These are phyloP conservation scores for Melanostigma gelatinosum DNA, from an alignment of 2,113 vertebrate genomes.

Conservation along the genomic window DNA sequence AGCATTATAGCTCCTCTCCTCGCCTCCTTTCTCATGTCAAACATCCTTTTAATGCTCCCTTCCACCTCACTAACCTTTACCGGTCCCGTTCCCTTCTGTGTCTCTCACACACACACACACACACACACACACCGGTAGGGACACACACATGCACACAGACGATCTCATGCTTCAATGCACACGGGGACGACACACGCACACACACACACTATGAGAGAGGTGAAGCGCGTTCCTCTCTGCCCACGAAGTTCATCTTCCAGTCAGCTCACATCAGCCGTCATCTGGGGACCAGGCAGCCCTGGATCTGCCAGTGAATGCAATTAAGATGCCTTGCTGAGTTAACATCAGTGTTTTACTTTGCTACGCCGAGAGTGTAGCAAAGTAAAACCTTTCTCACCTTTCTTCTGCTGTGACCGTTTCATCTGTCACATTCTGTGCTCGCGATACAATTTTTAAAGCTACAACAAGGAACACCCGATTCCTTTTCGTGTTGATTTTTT, in stretches of 20 bases:
- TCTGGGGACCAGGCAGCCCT: slow-evolving; percentile 60
- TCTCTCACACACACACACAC: slow-evolving; percentile 3
- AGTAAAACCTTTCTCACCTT: slow-evolving; percentile 1
- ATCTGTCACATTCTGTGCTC: too few species aligned
- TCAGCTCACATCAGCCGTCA: slow-evolving; percentile 76
- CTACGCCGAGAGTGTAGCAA: not conserved
- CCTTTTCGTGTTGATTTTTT: too few species aligned
- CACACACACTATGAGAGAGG: not conserved
- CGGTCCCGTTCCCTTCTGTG: not conserved
- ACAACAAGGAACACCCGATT: too few species aligned
- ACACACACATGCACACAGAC: not conserved
- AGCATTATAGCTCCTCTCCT: slow-evolving; percentile 20
- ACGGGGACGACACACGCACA: not conserved
- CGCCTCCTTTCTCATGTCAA: slow-evolving; percentile 41
- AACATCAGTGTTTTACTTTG: slow-evolving; percentile 68
- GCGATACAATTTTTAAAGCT: too few species aligned
- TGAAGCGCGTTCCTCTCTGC: slow-evolving; percentile 32
- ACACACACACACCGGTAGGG: not conserved
- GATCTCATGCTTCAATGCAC: slow-evolving; percentile 13
- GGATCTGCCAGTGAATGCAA: slow-evolving; percentile 68
- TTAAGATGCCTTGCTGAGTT: slow-evolving; percentile 78
- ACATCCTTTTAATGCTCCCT: slow-evolving; percentile 49
- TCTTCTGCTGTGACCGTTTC: not conserved
- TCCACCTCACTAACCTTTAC: slow-evolving; percentile 43
- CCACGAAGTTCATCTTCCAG: slow-evolving; percentile 79